phyloP scores from a whole-genome alignment of 2,888 invertebrate species.

The Epiblema foenella region DNA sequence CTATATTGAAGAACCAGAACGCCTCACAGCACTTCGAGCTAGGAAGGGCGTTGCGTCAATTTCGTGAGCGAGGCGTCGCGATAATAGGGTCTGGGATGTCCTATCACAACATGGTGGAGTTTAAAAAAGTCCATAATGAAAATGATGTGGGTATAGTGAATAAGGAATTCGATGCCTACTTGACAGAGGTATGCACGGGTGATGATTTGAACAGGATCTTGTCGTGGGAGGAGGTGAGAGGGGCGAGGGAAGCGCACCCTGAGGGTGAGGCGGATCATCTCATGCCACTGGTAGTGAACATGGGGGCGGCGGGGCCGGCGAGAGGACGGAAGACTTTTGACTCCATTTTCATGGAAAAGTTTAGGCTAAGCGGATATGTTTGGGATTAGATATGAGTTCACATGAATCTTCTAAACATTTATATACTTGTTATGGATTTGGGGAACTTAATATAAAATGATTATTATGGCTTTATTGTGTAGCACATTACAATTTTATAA shows the following conservation, averaged over 20 bases:
- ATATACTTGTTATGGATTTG: background rate
- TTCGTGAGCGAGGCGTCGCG: conserved; percentile 59
- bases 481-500: too few relatives aligned
- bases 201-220: conserved; percentile 49
- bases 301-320: conserved; percentile 56
- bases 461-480: too few relatives aligned
- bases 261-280: conserved; percentile 59
- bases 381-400: conserved; percentile 51
- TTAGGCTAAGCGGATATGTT: conserved; percentile 58
- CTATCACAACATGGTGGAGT: conserved; percentile 57
- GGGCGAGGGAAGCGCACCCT: conserved; percentile 56
- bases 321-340: conserved; percentile 56
- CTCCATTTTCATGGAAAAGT: conserved; percentile 53
- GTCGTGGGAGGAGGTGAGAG: conserved; percentile 53
- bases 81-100: conserved; percentile 64
- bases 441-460: background rate
- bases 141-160: conserved; percentile 49
- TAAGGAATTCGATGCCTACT: conserved; percentile 52
- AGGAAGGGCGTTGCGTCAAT: conserved; percentile 57
- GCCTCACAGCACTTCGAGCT: conserved; percentile 57
- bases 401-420: background rate
- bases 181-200: conserved; percentile 52
- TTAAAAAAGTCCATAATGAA: conserved; percentile 40
- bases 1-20: conserved; percentile 59
- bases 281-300: conserved; percentile 62